These are phyloP conservation scores for Ambastaia sidthimunki DNA, from an alignment of 2,797 vertebrate genomes.

Conservation along the genomic window DNA sequence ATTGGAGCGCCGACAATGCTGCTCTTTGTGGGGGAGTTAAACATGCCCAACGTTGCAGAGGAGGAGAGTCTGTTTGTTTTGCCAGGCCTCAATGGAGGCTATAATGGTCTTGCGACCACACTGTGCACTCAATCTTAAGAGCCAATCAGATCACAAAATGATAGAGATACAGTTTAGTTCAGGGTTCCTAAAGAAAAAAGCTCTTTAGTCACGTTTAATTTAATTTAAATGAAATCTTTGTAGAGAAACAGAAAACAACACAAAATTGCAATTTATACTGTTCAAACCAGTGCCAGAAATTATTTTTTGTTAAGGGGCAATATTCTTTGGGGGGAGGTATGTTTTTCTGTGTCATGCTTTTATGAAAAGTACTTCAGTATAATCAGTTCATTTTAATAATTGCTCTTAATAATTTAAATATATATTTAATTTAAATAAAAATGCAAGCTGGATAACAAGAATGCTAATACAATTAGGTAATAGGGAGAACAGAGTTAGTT, in stretches of 20 bases:
- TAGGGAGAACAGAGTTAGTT: no score
- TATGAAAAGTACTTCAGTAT: no score
- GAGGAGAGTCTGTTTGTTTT: constrained; percentile 71
- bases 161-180: constrained; percentile 5
- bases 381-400: no score
- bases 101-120: constrained; percentile 62
- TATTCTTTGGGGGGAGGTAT: no score
- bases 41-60: constrained; percentile 60
- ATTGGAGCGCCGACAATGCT: constrained; percentile 77
- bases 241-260: not conserved
- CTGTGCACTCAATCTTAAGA: constrained; percentile 55
- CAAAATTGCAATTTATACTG: no score
- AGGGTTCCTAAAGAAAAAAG: not conserved
- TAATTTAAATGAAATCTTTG: not conserved
- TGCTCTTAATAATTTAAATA: no score
- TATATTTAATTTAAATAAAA: no score
- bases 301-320: no score
- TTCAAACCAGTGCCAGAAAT: no score
- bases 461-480: no score
- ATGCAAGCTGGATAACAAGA: no score
- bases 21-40: constrained; percentile 71
- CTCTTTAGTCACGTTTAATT: not conserved
- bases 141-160: constrained; percentile 55
- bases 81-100: constrained; percentile 72
- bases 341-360: no score